Evolutionary conservation across 2,888 invertebrate genomes (phyloP).

Genomic region (Leptodirus hochenwartii): DNA sequence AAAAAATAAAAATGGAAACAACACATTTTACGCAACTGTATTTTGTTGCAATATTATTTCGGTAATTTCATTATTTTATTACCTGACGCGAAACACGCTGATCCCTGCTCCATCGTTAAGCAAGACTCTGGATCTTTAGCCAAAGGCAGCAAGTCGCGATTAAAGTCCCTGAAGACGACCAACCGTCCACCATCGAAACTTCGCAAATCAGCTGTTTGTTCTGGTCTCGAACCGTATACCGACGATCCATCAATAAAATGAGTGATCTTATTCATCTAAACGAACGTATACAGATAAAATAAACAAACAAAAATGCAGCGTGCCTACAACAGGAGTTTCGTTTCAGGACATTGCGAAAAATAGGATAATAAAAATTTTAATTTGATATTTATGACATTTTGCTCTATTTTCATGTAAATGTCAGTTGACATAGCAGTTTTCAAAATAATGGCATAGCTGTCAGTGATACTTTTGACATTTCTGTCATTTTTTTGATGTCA

Average conservation of each 20-base stretch:
- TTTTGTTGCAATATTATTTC: too few species aligned
- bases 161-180: slow-evolving; percentile 44
- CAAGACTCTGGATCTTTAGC: slow-evolving; percentile 44
- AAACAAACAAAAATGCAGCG: slow-evolving; percentile 6
- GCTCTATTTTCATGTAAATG: too few species aligned
- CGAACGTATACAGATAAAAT: slow-evolving; percentile 4
- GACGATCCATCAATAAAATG: slow-evolving; percentile 57
- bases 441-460: too few species aligned
- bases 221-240: slow-evolving; percentile 49
- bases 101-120: slow-evolving; percentile 35
- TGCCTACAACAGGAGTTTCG: not conserved
- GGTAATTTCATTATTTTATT: too few species aligned
- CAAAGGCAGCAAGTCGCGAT: slow-evolving; percentile 45
- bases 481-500: too few species aligned
- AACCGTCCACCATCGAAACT: slow-evolving; percentile 42
- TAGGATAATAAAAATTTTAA: too few species aligned
- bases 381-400: too few species aligned
- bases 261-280: slow-evolving; percentile 55
- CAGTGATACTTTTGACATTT: too few species aligned
- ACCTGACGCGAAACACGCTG: slow-evolving; percentile 53
- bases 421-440: too few species aligned
- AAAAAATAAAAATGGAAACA: slow-evolving; percentile 9
- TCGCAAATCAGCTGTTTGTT: slow-evolving; percentile 36
- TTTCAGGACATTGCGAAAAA: too few species aligned
- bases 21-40: too few species aligned